Conservation (phyloP, 2,888 invertebrate species). For the Ryuthela nishihirai region DNA sequence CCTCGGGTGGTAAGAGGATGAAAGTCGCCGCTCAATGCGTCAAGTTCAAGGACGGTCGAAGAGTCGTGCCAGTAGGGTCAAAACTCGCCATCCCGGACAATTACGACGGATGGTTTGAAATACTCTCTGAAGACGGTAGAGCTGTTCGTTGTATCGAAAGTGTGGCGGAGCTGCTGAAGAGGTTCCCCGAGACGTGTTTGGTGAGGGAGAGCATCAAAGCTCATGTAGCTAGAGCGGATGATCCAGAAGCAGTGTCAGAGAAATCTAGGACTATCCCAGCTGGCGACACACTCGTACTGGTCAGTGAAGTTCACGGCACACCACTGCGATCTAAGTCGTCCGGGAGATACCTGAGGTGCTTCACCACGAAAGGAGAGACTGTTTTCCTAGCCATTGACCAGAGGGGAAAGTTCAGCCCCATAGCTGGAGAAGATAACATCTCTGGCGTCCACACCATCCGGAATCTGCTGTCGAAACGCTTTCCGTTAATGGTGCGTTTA, state of each 20-base stretch:
- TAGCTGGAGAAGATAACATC: conserved; percentile 89
- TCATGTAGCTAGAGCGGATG: conserved; percentile 51
- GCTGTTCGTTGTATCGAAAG: conserved; percentile 86
- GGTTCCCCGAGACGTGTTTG: conserved; percentile 59
- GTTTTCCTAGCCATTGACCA: conserved; percentile 79
- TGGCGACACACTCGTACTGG: conserved; percentile 77
- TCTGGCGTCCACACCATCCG: conserved; percentile 90
- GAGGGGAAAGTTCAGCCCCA: conserved; percentile 84
- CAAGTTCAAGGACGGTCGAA: conserved; percentile 72
- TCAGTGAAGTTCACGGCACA: conserved; percentile 60
- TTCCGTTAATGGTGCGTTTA: conserved; percentile 86
- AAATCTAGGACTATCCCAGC: conserved; percentile 66
- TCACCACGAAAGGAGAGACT: conserved; percentile 77
- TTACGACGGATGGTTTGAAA: conserved; percentile 88
- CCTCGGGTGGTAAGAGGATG: conserved; percentile 78
- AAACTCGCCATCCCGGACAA: conserved; percentile 84
- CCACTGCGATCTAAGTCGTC: conserved; percentile 8
- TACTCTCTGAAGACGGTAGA: conserved; percentile 88
- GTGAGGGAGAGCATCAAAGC: conserved; percentile 74
- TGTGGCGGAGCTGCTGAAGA: conserved; percentile 69
- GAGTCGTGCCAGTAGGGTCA: conserved; percentile 63
- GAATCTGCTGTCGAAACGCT: conserved; percentile 79
- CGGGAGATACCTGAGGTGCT: conserved; percentile 72
- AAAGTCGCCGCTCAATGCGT: conserved; percentile 67
- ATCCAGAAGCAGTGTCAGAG: conserved; percentile 44